Percentiles rank a stretch among this genome's conserved stretches.
Conservation (phyloP, 2,888 invertebrate species). For the Hydropsyche betteni region DNA sequence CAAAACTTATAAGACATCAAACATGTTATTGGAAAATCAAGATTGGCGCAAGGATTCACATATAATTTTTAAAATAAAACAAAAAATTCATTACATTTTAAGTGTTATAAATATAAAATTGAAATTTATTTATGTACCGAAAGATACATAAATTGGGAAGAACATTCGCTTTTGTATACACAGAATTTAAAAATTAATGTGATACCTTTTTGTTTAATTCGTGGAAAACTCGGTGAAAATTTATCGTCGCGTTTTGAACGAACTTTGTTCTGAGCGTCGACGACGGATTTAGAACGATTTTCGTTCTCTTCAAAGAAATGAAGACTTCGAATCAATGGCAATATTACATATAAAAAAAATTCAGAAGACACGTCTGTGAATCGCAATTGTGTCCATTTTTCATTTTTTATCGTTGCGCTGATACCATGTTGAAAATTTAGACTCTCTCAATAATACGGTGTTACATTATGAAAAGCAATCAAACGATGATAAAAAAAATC, state of each 20-base stretch:
- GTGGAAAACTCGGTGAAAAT: slow-evolving; percentile 20
- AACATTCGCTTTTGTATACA: too few relatives aligned
- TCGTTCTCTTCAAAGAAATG: slow-evolving; percentile 15
- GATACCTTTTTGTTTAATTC: slow-evolving; percentile 12
- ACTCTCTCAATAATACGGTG: neutral
- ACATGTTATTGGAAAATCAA: too few relatives aligned
- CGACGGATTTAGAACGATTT: slow-evolving; percentile 16
- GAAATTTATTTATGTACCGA: too few relatives aligned
- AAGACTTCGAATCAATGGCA: neutral
- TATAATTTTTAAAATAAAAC: too few relatives aligned
- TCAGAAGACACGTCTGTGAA: neutral
- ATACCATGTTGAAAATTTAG: neutral
- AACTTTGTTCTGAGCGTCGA: neutral
- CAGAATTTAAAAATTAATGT: neutral
- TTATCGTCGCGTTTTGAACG: slow-evolving; percentile 5
- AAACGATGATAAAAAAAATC: too few relatives aligned
- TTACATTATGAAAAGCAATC: too few relatives aligned
- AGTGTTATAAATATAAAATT: too few relatives aligned
- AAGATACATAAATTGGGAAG: too few relatives aligned
- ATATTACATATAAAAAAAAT: neutral
- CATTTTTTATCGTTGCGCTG: slow-evolving; percentile 23
- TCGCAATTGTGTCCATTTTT: slow-evolving; percentile 12
- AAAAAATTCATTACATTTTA: too few relatives aligned
- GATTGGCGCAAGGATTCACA: too few relatives aligned
- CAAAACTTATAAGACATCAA: neutral